Conservation (phyloP, 2,888 invertebrate genomes). For the Selenia dentaria region DNA sequence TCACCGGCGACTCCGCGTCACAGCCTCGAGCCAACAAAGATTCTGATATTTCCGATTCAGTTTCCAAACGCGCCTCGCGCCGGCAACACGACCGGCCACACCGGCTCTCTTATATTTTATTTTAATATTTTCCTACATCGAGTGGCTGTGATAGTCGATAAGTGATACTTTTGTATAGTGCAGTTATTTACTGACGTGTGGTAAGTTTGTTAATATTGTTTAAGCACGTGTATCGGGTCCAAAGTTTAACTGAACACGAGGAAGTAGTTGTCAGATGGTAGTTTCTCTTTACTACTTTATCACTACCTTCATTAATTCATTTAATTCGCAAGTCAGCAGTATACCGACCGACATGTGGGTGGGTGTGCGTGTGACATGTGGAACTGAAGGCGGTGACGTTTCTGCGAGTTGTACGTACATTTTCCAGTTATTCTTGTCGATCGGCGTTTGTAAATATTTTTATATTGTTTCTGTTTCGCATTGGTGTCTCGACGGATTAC, state of each 20-base stretch:
- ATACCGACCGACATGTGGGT: constrained; percentile 9
- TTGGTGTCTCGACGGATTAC: no score
- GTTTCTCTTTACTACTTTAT: constrained; percentile 23
- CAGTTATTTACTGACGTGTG: constrained; percentile 35
- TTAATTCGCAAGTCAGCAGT: constrained; percentile 8
- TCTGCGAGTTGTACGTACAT: no score
- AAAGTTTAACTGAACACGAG: constrained; percentile 22
- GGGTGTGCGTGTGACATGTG: neutral
- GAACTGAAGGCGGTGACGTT: neutral
- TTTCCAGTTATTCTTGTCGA: no score
- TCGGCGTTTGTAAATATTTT: no score
- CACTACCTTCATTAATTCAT: constrained; percentile 19
- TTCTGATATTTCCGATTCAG: constrained; percentile 49
- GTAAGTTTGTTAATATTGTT: constrained; percentile 41
- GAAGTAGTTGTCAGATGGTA: constrained; percentile 21
- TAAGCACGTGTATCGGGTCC: constrained; percentile 37
- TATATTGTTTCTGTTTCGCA: no score
- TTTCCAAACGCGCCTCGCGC: constrained; percentile 61
- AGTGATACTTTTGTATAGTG: constrained; percentile 59
- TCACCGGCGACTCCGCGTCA: constrained; percentile 23
- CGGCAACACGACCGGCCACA: constrained; percentile 41
- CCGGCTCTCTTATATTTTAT: constrained; percentile 37
- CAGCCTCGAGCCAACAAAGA: constrained; percentile 30
- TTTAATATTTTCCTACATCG: constrained; percentile 35
- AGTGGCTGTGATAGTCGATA: constrained; percentile 61